Evolutionary conservation across 2,797 vertebrate genomes (phyloP), one percentile per base, ranked within the genome.

Genomic region (Pseudotriccus pelzelni): DNA sequence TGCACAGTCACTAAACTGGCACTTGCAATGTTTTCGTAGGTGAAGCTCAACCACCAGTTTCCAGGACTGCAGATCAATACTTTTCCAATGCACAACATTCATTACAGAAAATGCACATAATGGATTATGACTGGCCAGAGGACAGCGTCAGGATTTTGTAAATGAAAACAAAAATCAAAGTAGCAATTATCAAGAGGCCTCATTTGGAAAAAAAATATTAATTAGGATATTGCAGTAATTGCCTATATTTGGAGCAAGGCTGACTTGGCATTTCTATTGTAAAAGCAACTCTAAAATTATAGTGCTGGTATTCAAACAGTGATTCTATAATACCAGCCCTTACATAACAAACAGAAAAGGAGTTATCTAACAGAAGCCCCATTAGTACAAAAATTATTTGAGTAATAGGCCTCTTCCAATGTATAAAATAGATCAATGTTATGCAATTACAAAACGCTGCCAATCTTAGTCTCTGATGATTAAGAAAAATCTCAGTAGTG

Each of bases 211-310:
- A 55, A 77, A 53, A 63, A 41, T 41, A 72, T 10, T 12, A 79
- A 78, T 34, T 56, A 78, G 3, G 15, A 62, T 91, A 58, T 37
- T 84, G 50, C 56, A 95, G 76, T 85, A 95, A 90, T 68, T 89
- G 44, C 44, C 87, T 94, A 36, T 62, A 81, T 90, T 81, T 89
- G 60, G 84, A 93, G 25, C 14, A 82, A 93, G 30, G 49, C 47
- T 92, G 84, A 69, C 53, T 93, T 94, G 70, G 81, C 70, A 86
- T 76, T 86, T 89, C 74, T 86, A 80, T 89, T 86, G 82, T 53
- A 90, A 96, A 96, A 91, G 63, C 59, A 82, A 90, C 74, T 86
- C 73, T 94, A 89, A 96, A 97, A 96, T 97, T 90, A 90, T 7
- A 95, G 84, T 68, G 58, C 79, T 94, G 76, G 53, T 73, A 79